phyloP scores from a whole-genome alignment of 2,113 vertebrate genomes.

The Gila orcuttii region DNA sequence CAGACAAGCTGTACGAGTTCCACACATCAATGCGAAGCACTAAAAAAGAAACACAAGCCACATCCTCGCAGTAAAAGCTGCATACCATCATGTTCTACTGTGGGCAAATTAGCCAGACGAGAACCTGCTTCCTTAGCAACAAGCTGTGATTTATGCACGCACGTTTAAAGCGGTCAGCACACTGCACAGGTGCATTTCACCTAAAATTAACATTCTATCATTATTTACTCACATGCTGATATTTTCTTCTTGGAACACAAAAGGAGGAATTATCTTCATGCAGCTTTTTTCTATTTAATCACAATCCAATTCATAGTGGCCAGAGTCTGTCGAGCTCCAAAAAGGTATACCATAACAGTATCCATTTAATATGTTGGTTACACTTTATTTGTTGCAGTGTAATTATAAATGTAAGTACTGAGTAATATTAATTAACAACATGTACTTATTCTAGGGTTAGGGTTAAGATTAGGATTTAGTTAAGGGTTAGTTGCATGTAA shows the following conservation, averaged over 20 bases:
- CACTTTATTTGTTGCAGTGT: no score
- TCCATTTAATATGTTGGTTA: not conserved
- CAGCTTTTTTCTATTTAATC: not conserved
- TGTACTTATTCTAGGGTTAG: no score
- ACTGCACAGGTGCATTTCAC: not conserved
- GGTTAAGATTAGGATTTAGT: no score
- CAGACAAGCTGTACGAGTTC: not conserved
- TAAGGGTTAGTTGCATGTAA: no score
- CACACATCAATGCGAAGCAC: not conserved
- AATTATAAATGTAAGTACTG: no score
- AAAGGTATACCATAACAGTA: not conserved
- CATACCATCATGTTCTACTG: not conserved
- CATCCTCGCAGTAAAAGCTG: conserved; percentile 4
- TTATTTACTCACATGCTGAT: not conserved
- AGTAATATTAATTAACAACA: no score
- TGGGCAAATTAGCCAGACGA: not conserved
- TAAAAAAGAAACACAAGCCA: not conserved
- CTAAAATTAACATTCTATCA: not conserved
- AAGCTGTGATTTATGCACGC: not conserved
- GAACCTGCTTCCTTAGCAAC: conserved; percentile 19
- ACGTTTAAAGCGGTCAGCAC: not conserved
- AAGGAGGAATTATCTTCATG: not conserved
- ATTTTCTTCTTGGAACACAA: not conserved
- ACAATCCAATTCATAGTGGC: not conserved
- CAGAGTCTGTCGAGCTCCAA: not conserved